Conservation (phyloP, 2,797 vertebrate species). For the Pristis pectinata region DNA sequence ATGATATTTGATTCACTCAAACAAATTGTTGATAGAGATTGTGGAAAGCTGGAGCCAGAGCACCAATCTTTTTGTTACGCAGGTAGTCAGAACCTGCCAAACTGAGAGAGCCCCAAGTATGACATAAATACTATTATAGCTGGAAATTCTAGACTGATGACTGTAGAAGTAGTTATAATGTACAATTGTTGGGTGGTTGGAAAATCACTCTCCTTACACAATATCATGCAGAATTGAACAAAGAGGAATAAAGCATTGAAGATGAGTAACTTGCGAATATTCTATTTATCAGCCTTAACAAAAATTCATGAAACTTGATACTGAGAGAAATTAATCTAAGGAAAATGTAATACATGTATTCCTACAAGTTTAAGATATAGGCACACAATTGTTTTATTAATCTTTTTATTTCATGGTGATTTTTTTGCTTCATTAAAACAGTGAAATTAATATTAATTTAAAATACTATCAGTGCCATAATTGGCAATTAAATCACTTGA, state of each 20-base stretch:
- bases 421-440: neutral
- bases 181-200: neutral
- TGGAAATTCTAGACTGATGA: neutral
- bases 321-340: neutral
- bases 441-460: neutral
- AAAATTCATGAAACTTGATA: neutral
- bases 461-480: neutral
- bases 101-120: no score
- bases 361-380: neutral
- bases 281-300: neutral
- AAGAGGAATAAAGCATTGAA: neutral
- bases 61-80: no score
- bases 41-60: no score
- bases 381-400: neutral
- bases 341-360: neutral
- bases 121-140: no score
- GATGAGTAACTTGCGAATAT: neutral
- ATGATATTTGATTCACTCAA: no score
- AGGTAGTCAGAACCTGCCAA: no score
- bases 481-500: neutral
- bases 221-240: slow-evolving; percentile 3
- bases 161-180: neutral
- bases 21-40: no score
- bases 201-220: neutral
- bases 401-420: neutral